Evolutionary conservation across 2,113 vertebrate species (phyloP).

Genomic region (Piliocolobus tephrosceles): DNA sequence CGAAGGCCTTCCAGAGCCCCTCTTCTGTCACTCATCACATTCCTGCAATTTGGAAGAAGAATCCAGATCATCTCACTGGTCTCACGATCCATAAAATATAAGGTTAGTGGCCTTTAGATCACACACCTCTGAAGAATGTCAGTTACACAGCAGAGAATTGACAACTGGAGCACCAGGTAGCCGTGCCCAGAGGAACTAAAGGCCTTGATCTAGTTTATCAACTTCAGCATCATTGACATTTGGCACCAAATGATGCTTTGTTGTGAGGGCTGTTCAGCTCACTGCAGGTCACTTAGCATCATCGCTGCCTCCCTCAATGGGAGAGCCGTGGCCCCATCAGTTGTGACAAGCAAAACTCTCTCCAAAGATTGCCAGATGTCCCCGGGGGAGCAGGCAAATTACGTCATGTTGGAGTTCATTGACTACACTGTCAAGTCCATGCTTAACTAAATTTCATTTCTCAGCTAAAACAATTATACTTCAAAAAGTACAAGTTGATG

Average conservation of each 20-base stretch:
- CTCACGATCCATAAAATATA: background rate
- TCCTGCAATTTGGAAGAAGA: background rate
- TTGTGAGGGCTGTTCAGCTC: accelerated
- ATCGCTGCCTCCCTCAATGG: background rate
- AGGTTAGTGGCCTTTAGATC: background rate
- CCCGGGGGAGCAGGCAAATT: accelerated
- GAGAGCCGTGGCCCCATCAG: no score
- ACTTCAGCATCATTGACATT: accelerated
- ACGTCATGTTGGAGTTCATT: accelerated
- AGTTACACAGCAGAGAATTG: accelerated
- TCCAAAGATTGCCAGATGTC: background rate
- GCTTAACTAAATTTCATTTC: background rate
- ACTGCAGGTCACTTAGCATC: accelerated
- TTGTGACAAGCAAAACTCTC: background rate
- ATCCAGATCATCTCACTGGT: background rate
- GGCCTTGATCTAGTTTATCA: accelerated
- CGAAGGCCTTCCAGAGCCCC: accelerated
- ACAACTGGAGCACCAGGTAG: accelerated
- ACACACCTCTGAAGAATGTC: background rate
- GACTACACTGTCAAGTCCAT: accelerated
- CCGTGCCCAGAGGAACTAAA: accelerated
- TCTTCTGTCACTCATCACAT: no score
- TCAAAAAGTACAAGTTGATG: background rate
- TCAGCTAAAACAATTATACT: background rate
- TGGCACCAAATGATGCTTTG: accelerated